Conservation (phyloP, 2,888 invertebrate genomes). For the Cosmorhoe ocellata region DNA sequence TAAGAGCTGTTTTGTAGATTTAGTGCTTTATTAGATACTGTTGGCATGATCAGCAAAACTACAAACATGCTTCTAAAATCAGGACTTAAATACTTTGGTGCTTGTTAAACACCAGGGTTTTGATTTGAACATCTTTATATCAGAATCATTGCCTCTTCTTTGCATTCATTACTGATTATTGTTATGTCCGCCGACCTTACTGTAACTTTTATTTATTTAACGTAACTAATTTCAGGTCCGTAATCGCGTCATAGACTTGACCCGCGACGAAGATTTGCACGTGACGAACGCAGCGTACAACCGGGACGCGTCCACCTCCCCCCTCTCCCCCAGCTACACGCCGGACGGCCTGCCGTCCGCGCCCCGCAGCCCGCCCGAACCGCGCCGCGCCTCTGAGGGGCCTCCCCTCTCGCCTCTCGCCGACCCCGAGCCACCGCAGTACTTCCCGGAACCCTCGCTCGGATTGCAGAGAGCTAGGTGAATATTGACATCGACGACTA, state of each 20-base stretch:
- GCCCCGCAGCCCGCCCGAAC: conserved; percentile 19
- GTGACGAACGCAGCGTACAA: conserved; percentile 24
- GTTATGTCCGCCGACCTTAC: too few species aligned
- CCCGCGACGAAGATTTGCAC: conserved; percentile 51
- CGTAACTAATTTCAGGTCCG: conserved; percentile 53
- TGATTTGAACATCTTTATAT: too few species aligned
- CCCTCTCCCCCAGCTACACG: conserved; percentile 31
- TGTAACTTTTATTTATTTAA: too few species aligned
- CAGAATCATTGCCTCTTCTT: too few species aligned
- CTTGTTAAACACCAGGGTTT: too few species aligned
- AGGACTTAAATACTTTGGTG: too few species aligned
- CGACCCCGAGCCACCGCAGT: conserved; percentile 26
- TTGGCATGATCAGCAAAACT: too few species aligned
- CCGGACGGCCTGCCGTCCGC: conserved; percentile 27
- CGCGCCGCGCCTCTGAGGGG: conserved; percentile 25
- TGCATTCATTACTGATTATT: too few species aligned
- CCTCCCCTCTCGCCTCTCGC: conserved; percentile 38
- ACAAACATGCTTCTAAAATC: too few species aligned
- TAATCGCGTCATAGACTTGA: conserved; percentile 65
- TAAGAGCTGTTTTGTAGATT: too few species aligned
- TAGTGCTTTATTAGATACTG: too few species aligned
- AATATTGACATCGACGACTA: not conserved
- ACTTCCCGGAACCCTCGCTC: conserved; percentile 13
- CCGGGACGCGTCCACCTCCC: conserved; percentile 29
- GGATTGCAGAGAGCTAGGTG: conserved; percentile 49